Conservation (phyloP, 2,797 vertebrate genomes). For the Coreius guichenoti region DNA sequence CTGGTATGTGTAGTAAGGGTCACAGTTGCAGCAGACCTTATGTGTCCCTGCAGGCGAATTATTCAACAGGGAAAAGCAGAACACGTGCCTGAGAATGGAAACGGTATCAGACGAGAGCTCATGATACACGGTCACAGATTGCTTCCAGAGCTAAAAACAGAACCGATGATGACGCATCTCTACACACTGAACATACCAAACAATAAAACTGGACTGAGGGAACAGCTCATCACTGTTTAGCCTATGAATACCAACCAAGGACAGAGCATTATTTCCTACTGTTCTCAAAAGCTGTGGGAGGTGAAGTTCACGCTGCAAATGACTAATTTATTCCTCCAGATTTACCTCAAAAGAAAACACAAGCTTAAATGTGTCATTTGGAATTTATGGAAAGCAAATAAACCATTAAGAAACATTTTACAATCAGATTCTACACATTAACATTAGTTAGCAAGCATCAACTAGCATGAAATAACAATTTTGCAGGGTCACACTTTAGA, state of each 20-base stretch:
- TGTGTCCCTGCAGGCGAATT: not conserved
- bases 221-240: conserved; percentile 6
- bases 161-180: conserved; percentile 48
- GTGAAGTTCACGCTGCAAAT: conserved; percentile 1
- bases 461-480: not conserved
- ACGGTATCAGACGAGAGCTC: conserved; percentile 12
- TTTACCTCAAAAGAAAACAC: not conserved
- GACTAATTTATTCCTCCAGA: not conserved
- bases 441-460: not conserved
- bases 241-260: not conserved
- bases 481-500: too few relatives aligned
- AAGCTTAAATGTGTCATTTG: not conserved
- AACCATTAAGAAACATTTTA: not conserved
- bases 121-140: conserved; percentile 25
- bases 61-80: conserved; percentile 21
- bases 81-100: conserved; percentile 52
- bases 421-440: not conserved
- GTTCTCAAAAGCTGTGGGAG: not conserved
- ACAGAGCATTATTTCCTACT: conserved; percentile 18
- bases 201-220: conserved; percentile 1
- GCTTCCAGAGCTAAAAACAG: conserved; percentile 42
- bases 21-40: conserved; percentile 29
- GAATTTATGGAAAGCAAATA: not conserved
- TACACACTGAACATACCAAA: conserved; percentile 25
- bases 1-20: conserved; percentile 44